Base-by-base conservation (phyloP, 2,797 vertebrate genomes). In the Microtus californicus region DNA sequence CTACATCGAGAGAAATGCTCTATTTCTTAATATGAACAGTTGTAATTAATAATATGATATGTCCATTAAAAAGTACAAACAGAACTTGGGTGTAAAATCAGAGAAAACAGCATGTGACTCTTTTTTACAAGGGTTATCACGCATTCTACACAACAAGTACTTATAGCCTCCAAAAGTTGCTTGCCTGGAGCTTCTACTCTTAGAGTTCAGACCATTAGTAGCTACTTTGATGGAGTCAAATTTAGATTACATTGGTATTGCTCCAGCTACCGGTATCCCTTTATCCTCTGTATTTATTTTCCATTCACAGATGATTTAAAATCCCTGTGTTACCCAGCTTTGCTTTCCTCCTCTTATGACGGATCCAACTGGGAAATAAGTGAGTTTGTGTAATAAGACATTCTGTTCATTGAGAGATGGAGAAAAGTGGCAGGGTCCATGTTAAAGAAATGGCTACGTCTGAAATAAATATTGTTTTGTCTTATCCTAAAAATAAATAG, bases 11-110 rank as follows among this genome's bases (percentile, higher is more conserved):
- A 92, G 7, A 97, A 96, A 95, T 45, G 67, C 90, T 89, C 51
- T 94, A 65, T 97, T 92, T 96, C 89, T 59, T 96, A 56, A 71
- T 89, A 74, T 25, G 7, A 95, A 34, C 71, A 94, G 10, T 90
- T 94, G 34, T 31, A 91, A 25, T 45, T 96, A 48, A 82, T 88
- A 34, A 31, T 95, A 40, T 43, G 87, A n/a, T 43, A 45, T 74
- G 93, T 83, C 97, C 71, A 78, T 97, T 94, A 82, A 94, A 83
- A 92, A 23, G 87, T 95, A 7, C 54, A 86, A 93, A 93, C 77
- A 59, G 27, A 97, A 7, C 74, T 95, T 73, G 91, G 31, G 37
- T 96, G 43, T 95, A 86, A 95, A 93, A 40, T 92, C 85, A 51
- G 29, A 96, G 78, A 95, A 73, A 93, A 86, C n/a, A 95, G 54